Percentiles rank a stretch among this genome's conserved stretches.
Evolutionary conservation across 2,797 vertebrate species (phyloP).

Genomic region (Gastrophryne carolinensis): DNA sequence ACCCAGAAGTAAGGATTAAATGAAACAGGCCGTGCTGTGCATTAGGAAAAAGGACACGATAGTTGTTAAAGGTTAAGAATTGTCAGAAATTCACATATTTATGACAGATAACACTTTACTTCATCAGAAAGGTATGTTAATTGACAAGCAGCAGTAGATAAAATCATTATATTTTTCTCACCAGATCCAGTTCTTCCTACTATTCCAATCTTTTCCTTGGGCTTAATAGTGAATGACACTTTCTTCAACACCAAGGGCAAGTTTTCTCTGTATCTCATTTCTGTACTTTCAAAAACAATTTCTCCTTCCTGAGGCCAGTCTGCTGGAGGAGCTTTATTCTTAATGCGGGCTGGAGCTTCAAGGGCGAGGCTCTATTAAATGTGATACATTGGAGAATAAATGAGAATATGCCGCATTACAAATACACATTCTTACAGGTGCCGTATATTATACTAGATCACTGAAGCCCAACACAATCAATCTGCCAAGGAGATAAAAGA

Average conservation of each 20-base stretch:
- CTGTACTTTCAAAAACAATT: slow-evolving; percentile 81
- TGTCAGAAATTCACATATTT: background rate
- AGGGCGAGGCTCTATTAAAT: slow-evolving; percentile 75
- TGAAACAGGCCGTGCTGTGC: too few species aligned
- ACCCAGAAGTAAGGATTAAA: too few species aligned
- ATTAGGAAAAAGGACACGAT: too few species aligned
- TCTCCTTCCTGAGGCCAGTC: slow-evolving; percentile 87
- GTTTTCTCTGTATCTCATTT: slow-evolving; percentile 88
- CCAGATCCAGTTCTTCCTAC: slow-evolving; percentile 90
- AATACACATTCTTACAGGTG: background rate
- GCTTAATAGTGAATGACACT: slow-evolving; percentile 84
- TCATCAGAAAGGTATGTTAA: too few species aligned
- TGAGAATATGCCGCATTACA: background rate
- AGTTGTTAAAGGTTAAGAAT: background rate
- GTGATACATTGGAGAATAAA: background rate
- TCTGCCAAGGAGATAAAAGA: too few species aligned
- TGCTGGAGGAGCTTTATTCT: slow-evolving; percentile 78
- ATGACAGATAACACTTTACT: background rate
- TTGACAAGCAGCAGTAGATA: background rate
- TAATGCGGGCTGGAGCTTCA: slow-evolving; percentile 87
- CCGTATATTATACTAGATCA: too few species aligned
- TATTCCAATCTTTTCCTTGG: slow-evolving; percentile 90
- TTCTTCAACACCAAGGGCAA: slow-evolving; percentile 88
- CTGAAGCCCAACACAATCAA: too few species aligned
- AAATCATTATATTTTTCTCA: slow-evolving; percentile 51